These are phyloP conservation scores for Hystrix brachyura DNA, from an alignment of 2,113 vertebrate genomes.

Conservation along the genomic window DNA sequence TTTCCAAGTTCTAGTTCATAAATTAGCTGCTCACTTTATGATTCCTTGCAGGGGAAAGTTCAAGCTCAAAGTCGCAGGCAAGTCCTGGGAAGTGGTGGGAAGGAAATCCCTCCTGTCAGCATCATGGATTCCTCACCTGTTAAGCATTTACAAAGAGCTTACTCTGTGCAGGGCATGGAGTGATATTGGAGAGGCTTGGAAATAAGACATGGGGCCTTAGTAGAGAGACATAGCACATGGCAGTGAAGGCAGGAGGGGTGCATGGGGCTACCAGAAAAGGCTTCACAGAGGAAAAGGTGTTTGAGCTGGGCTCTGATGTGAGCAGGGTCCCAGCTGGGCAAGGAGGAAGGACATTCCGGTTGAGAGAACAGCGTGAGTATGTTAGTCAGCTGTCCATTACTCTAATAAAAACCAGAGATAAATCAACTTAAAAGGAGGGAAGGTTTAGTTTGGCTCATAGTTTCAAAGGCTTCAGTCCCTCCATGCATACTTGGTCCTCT, in stretches of 20 bases:
- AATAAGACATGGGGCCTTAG: not conserved
- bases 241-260: not conserved
- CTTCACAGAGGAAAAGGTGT: not conserved
- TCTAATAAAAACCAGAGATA: not conserved
- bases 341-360: not conserved
- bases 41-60: not conserved
- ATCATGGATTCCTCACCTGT: not conserved
- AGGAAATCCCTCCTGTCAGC: not conserved
- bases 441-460: not conserved
- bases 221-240: not conserved
- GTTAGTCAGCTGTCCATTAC: not conserved
- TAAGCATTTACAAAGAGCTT: too few relatives aligned
- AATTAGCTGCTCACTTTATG: not conserved
- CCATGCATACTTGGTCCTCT: not conserved
- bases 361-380: not conserved
- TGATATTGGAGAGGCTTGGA: not conserved
- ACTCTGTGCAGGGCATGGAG: not conserved
- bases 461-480: not conserved
- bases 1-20: not conserved
- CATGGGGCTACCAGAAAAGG: not conserved
- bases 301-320: not conserved
- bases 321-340: not conserved
- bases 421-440: not conserved
- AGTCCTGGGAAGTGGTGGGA: not conserved
- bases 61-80: not conserved